Percentiles rank a stretch among this genome's conserved stretches.
These are phyloP conservation scores for Erpobdella octoculata DNA, from an alignment of 2,888 invertebrate species.

Conservation along the genomic window DNA sequence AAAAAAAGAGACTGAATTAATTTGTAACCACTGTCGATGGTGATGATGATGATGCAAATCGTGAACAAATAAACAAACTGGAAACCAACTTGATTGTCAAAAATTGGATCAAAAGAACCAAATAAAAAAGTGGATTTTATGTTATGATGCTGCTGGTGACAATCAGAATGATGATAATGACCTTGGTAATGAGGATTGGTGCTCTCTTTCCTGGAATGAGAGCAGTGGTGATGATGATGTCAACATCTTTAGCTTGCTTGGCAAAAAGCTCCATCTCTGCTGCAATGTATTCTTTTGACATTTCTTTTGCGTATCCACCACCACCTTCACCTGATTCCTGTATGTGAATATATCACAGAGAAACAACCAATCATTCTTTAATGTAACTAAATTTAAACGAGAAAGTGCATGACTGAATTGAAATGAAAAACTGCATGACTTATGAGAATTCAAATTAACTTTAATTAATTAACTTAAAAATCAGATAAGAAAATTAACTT, in stretches of 20 bases:
- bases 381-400: not conserved
- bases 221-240: slow-evolving; percentile 79
- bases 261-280: slow-evolving; percentile 78
- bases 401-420: not conserved
- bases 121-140: not conserved
- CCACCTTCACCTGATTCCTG: slow-evolving; percentile 58
- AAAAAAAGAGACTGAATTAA: too few species aligned
- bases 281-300: slow-evolving; percentile 63
- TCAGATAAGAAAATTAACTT: not conserved
- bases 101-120: not conserved
- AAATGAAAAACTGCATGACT: too few species aligned
- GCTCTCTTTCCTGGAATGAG: slow-evolving; percentile 79
- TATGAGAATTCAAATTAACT: too few species aligned
- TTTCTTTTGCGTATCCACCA: slow-evolving; percentile 74
- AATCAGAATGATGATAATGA: slow-evolving; percentile 45
- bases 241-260: slow-evolving; percentile 75
- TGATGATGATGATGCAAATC: too few species aligned
- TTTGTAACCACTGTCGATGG: too few species aligned
- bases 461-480: not conserved
- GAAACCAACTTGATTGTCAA: too few species aligned
- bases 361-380: slow-evolving; percentile 19
- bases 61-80: too few species aligned
- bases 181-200: slow-evolving; percentile 71
- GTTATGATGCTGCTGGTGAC: not conserved
- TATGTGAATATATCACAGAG: not conserved